Conservation (phyloP, 2,888 invertebrate genomes). For the Thysanoteuthis rhombus region DNA sequence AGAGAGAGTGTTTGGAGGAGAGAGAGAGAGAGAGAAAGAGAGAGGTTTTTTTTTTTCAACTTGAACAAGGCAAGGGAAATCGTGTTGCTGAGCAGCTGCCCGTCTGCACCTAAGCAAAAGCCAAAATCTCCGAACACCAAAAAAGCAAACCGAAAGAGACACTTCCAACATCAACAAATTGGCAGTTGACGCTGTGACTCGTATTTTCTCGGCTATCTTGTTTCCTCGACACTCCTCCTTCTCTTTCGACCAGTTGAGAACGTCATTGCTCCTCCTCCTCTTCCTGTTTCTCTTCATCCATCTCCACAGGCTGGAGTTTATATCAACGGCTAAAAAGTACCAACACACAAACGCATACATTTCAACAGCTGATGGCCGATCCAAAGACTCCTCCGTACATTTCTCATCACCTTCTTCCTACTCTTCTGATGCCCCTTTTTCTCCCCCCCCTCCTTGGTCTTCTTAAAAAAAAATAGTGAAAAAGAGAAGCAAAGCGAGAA, state of each 20-base stretch:
- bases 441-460: background rate
- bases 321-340: background rate
- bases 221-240: background rate
- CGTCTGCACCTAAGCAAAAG: background rate
- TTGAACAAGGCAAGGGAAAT: background rate
- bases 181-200: background rate
- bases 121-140: background rate
- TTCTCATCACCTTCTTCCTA: background rate
- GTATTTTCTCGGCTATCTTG: background rate
- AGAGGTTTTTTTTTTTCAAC: no score
- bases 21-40: background rate
- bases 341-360: background rate
- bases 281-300: constrained; percentile 12
- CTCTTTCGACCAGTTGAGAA: background rate
- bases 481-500: background rate
- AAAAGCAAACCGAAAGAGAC: background rate
- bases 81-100: background rate
- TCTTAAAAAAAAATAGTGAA: background rate
- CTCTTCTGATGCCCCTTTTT: background rate
- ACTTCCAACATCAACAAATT: background rate
- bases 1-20: background rate
- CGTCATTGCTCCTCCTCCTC: background rate
- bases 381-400: background rate
- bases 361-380: background rate
- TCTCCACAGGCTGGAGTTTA: background rate